A percentile compares a stretch with the other conserved stretches of the same genome.
phyloP scores from a whole-genome alignment of 2,888 invertebrate species.

The Tetranychus piercei region DNA sequence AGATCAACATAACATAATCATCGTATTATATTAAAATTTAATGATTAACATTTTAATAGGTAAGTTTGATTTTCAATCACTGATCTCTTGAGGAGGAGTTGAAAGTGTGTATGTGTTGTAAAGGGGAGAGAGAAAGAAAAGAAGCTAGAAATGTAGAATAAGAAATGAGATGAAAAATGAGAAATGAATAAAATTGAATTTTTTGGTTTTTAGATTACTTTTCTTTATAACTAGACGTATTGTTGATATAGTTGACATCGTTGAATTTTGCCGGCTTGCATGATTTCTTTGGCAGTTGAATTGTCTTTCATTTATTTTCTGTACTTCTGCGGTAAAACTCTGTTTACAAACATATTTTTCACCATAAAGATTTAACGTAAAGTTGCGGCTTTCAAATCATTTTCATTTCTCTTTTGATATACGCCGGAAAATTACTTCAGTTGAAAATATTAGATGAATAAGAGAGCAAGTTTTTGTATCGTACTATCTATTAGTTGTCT shows the following conservation, averaged over 20 bases:
- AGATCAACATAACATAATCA: not conserved
- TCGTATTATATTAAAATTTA: not conserved
- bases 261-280: too few species aligned
- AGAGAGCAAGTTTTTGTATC: too few species aligned
- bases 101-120: not conserved
- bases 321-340: too few species aligned
- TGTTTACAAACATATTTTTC: too few species aligned
- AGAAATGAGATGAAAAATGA: not conserved
- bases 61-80: not conserved
- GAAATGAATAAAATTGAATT: not conserved
- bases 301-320: too few species aligned
- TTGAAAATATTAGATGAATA: too few species aligned
- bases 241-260: not conserved
- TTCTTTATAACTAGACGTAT: not conserved
- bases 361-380: too few species aligned
- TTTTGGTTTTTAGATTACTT: not conserved
- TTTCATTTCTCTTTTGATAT: too few species aligned
- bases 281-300: too few species aligned
- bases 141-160: not conserved
- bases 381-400: too few species aligned
- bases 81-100: not conserved
- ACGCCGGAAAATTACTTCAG: too few species aligned
- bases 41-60: not conserved
- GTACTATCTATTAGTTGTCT: too few species aligned
- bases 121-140: constrained; percentile 1